A percentile compares a stretch with the other conserved stretches of the same genome.
These are phyloP conservation scores for Cuniculus paca DNA, from an alignment of 2,797 vertebrate species.

Conservation along the genomic window DNA sequence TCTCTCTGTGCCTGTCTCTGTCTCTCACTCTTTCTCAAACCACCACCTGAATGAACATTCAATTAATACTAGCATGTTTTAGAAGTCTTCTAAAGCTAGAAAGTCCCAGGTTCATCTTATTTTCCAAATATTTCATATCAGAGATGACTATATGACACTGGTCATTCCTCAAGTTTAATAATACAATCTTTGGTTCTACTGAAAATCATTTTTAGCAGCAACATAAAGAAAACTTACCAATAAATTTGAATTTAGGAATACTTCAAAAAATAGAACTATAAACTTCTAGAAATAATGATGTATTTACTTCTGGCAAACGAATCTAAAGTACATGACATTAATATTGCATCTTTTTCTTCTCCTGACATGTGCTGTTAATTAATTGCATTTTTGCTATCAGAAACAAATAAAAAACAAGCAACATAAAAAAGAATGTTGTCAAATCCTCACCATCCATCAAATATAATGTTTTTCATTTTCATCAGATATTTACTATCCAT, in stretches of 20 bases:
- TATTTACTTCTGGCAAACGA: conserved; percentile 52
- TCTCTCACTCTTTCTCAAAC: background rate
- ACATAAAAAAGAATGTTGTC: conserved; percentile 81
- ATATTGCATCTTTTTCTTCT: conserved; percentile 61
- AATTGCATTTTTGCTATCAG: conserved; percentile 80
- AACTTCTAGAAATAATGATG: conserved; percentile 60
- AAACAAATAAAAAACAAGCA: conserved; percentile 80
- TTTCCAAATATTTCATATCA: conserved; percentile 44
- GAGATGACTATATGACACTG: background rate
- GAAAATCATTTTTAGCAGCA: conserved; percentile 29
- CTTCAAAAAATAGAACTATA: conserved; percentile 16
- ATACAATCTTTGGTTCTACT: conserved; percentile 5
- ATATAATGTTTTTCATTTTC: conserved; percentile 75
- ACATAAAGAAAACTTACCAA: conserved; percentile 50
- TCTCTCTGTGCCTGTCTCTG: background rate
- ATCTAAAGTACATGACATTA: conserved; percentile 67
- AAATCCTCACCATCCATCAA: conserved; percentile 80
- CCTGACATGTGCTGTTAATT: conserved; percentile 81
- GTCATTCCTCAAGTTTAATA: background rate
- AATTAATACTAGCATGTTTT: background rate
- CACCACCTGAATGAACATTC: background rate
- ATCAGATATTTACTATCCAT: conserved; percentile 79
- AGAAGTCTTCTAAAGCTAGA: background rate
- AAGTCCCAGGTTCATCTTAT: background rate
- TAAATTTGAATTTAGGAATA: conserved; percentile 59